Evolutionary conservation across 2,888 invertebrate genomes (phyloP), one percentile per base, ranked within the genome.

Genomic region (Junonia oenone): DNA sequence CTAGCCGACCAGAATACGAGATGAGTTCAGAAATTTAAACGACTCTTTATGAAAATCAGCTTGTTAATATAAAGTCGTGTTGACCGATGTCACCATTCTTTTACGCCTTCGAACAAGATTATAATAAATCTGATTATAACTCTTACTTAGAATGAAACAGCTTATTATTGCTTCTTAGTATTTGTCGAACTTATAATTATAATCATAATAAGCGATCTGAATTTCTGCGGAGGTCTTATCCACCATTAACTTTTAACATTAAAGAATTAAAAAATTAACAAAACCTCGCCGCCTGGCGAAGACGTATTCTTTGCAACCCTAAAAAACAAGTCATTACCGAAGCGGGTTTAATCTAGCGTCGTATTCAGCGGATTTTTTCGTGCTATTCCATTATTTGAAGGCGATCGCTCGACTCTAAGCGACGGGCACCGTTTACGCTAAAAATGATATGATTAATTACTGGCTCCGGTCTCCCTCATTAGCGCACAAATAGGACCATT

Each of bases 271-370:
- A 82, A 86, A 84, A 84, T 81, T 82, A 85, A 84, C 81, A 86
- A 82, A 81, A 81, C 71, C 69, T 71, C 69, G 75, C 76, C 81
- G 84, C 81, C 89, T 89, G 89, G 71, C 68, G 69, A 81, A 81
- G 89, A 89, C 89, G 84, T 81, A 83, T 84, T 86, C 84, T 87
- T 87, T 81, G 81, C 83, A 86, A 89, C 86, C 84, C 84, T 86
- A 83, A 87, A 89, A 89, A 90, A 89, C 90, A 90, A 90, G 89
- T 89, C 89, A 90, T 90, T 90, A 90, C 78, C 82, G 81, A 74
- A 75, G 78, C 83, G 80, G 76, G 87, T 83, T 83, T 78, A 86
- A 81, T 82, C 83, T 82, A 81, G 82, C 86, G 77, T 79, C 75
- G 72, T 78, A 73, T 75, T 85, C 77, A 73, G 68, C 47, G 75